Evolutionary conservation across 1,140 invertebrate genomes (phyloP), one percentile per base, ranked within the genome.

Genomic region (Plutomurus gul): DNA sequence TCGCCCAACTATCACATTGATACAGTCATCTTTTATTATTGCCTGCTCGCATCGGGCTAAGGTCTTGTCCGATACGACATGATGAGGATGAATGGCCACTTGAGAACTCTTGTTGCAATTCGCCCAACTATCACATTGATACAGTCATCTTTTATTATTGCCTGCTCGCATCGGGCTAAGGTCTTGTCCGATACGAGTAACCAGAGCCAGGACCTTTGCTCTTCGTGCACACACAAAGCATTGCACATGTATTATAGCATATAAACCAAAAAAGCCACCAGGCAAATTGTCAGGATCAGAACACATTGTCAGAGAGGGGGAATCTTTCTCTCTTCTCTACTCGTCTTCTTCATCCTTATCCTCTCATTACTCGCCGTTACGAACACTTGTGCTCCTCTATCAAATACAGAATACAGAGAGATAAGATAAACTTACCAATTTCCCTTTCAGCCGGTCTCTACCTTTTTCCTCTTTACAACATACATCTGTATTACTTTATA

Each of bases 321-420:
- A 70, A 70, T 27, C 5, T 27, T 40, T n/a, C 36, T 40, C 70
- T 40, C n/a, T 47, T 18, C 70, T 46, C 37, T 22, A 13, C 20
- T 73, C 37, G 25, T 36, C 8, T 36, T 22, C 37, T 37, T 40
- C 37, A 47, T 40, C 37, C 71, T 73, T 73, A 30, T 37, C 33
- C 51, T 39, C 51, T 77, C 49, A 77, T 77, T 77, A 77, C 60
- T 77, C 51, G 36, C 25, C 75, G 75, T 70, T 77, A 65, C 56
- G 75, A 77, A 77, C 75, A 77, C 75, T 77, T 77, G 75, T 77
- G 75, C 75, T 77, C 75, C 40, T 77, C 51, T 70, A 77, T 56
- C 75, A 77, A 56, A 77, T 77, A 18, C 51, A 77, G 36, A 77
- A 43, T 25, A 46, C 49, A 56, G 2, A 77, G 37, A 37, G 60